Percentiles rank a stretch among this genome's conserved stretches.
phyloP scores from a whole-genome alignment of 2,113 vertebrate genomes.

The Struthidea cinerea region DNA sequence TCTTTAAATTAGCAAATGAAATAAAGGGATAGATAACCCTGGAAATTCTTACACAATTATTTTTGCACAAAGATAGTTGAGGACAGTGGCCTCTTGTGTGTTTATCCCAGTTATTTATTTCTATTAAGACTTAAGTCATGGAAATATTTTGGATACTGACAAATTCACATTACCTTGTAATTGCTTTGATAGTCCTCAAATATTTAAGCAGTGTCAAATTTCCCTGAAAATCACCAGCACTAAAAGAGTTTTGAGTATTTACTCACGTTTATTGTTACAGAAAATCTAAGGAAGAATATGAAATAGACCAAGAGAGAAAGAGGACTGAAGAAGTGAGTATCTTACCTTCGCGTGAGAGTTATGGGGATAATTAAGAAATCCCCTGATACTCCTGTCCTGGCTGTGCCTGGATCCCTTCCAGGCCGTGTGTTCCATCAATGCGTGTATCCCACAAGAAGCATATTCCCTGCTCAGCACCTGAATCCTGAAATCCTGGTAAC shows the following conservation, averaged over 20 bases:
- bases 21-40: background rate
- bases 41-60: background rate
- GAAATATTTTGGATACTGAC: background rate
- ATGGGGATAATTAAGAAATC: background rate
- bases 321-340: constrained; percentile 66
- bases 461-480: background rate
- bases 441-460: background rate
- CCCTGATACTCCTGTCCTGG: background rate
- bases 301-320: constrained; percentile 79
- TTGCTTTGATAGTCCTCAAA: background rate
- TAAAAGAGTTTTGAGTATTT: background rate
- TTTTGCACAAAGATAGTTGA: background rate
- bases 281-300: constrained; percentile 95
- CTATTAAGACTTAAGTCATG: background rate
- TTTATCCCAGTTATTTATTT: background rate
- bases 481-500: background rate
- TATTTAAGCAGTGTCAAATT: background rate
- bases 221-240: background rate
- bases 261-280: constrained; percentile 68
- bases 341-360: background rate
- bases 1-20: background rate
- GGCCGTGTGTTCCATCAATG: background rate
- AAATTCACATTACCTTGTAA: background rate
- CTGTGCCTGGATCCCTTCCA: background rate
- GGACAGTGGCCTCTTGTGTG: background rate